Evolutionary conservation across 2,888 invertebrate species (phyloP), one percentile per base, ranked within the genome.

Genomic region (Apodemia duryi): DNA sequence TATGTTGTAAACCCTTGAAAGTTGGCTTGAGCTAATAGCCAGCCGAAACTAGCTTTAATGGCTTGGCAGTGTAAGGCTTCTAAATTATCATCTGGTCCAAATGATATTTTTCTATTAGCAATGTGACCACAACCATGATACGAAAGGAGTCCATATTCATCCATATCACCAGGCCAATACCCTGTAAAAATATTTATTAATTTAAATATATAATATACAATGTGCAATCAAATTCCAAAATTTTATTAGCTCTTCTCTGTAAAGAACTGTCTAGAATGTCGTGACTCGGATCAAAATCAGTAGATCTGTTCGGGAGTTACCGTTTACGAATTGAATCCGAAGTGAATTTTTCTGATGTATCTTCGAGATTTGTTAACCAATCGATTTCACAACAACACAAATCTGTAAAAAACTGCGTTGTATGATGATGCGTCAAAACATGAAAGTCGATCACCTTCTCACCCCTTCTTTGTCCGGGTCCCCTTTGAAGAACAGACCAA

Each of bases 1-100:
- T 94, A 97, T 21, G 97, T 96, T 49, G 96, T 97, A 83, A 99
- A 99, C 32, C 99, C 97, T 84, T 96, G 95, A 81, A 95, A 95
- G 80, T 94, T 95, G 2, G 98, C 97, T 85, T 96, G 96, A 0
- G 95, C 94, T 68, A 95, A 83, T 0, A 97, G 86, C 95, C 97
- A 97, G 1, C 95, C 94, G 80, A 95, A 98, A 54, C 96, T 96
- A 2, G 95, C 93, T 69, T 95, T 92, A 69, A 98, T 93, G 2
- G 95, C 98, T 85, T 96, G 95, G 11, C 94, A 92, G 77, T 95
- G 94, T 21, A 97, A 73, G 3, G 95, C 94, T 73, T 96, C 95
- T 69, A 92, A 77, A 63, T 92, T 80, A 71, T 95, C 94, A 62
- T 93, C 82, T 35, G 87, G 81, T 1, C 94, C 94, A 77, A 79